Percentiles rank a stretch among this genome's conserved stretches.
Evolutionary conservation across 2,113 vertebrate species (phyloP).

Genomic region (Lipophrys pholis): DNA sequence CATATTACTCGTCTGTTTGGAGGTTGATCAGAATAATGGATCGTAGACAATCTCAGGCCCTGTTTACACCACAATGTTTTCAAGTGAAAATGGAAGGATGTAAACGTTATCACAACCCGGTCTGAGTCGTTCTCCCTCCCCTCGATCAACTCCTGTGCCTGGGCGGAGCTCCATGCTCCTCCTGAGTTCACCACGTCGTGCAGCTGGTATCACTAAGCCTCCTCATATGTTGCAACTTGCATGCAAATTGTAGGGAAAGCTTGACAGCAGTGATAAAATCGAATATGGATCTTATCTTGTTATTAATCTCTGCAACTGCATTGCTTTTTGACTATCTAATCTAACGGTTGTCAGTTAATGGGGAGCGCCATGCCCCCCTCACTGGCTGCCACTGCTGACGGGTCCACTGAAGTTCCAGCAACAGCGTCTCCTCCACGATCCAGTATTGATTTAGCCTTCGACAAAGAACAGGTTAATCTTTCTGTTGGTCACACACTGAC

Average conservation of each 20-base stretch:
- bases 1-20: too few species aligned
- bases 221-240: slow-evolving; percentile 7
- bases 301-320: slow-evolving; percentile 12
- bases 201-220: too few species aligned
- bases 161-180: too few species aligned
- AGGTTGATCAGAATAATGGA: too few species aligned
- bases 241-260: slow-evolving; percentile 23
- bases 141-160: too few species aligned
- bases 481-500: slow-evolving; percentile 40
- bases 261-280: slow-evolving; percentile 26
- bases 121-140: too few species aligned
- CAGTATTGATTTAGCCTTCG: slow-evolving; percentile 43
- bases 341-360: slow-evolving; percentile 25
- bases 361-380: not conserved
- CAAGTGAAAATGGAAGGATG: too few species aligned
- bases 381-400: slow-evolving; percentile 2
- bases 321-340: slow-evolving; percentile 29
- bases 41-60: too few species aligned
- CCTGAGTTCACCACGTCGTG: too few species aligned
- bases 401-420: not conserved
- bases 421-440: slow-evolving; percentile 20
- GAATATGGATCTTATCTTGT: slow-evolving; percentile 38
- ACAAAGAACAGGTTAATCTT: slow-evolving; percentile 60
- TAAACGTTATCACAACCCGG: too few species aligned
- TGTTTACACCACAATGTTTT: too few species aligned